Evolutionary conservation across 1,140 invertebrate genomes (phyloP), one percentile per base, ranked within the genome.

Genomic region (Saccostrea echinata): DNA sequence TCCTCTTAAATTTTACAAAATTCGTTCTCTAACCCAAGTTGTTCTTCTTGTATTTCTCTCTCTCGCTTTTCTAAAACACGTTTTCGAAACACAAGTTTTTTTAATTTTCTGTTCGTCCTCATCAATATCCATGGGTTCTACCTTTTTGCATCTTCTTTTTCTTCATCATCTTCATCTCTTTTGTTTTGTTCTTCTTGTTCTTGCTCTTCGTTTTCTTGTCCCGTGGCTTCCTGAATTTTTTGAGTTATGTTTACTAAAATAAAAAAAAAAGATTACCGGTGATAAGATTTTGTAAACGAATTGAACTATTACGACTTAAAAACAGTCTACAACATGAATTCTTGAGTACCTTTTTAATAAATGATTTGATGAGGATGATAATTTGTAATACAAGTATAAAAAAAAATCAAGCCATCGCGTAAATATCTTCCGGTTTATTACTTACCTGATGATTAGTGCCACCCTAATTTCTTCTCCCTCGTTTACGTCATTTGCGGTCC

Each of bases 201-300:
- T n/a, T 61, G 1, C 6, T 61, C 18, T 18, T 61, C 24, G 18
- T 18, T 16, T 61, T 61, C 57, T 61, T 61, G 18, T 61, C 24
- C 57, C 57, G 24, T n/a, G 43, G 43, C 43, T 61, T 61, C 57
- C 24, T 61, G 57, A n/a, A n/a, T n/a, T n/a, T n/a, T n/a, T n/a
- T n/a, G n/a, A 24, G 18, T 61, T 61, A 61, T 61, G 57, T 61
- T 61, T n/a, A 61, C 57, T 61, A 61, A 61, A 61, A 61, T 61
- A 61, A 61, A 61, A 61, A n/a, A 61, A 18, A 18, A 61, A 11
- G 53, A 61, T 61, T 61, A 61, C 57, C 24, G 57, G 21, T 61
- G 8, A 61, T n/a, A 61, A 61, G 24, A 61, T 61, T 61, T 61
- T 61, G 57, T 61, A 18, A 61, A 61, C 24, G 18, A 61, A 61